Evolutionary conservation across 2,797 vertebrate species (phyloP), one percentile per base, ranked within the genome.

Genomic region (Sebastes steindachneri): DNA sequence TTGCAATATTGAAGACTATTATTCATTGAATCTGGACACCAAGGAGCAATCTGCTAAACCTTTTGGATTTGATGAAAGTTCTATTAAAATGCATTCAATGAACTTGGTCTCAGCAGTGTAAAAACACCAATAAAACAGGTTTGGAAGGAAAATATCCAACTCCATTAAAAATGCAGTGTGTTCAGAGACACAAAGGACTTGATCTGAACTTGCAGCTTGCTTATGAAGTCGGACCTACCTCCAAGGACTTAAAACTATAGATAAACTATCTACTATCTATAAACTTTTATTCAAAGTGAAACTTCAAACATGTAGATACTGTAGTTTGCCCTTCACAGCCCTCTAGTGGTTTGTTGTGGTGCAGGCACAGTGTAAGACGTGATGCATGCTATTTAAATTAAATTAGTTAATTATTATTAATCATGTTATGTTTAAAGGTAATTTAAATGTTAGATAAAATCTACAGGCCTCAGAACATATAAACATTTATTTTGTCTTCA

Each of bases 271-370:
- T 25, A 51, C 45, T 51, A 45, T 45, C 41, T 45, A 45, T 45
- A 45, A 45, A 45, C 41, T 45, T 45, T 45, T 45, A 45, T 45
- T 45, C 41, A 45, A 45, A 45, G 15, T 45, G 3, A 45, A 45
- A 45, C 41, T 14, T 45, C 35, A 73, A 4, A 66, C 17, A 41
- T 9, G 2, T 8, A 4, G 2, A 21, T 21, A 37, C 35, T 14
- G 35, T 14, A 4, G 10, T 77, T 51, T 71, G 58, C 31, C 12
- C 79, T 60, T 60, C 29, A 33, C 37, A 33, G 66, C 77, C 77
- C 85, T 71, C 80, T 77, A 21, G 70, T 77, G 80, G 69, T 35
- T 19, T 0, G 15, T 21, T 21, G 17, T 7, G 41, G 59, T 64
- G 45, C 55, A 51, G 28, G 19, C 12, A 26, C 14, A 35, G 15